These are phyloP conservation scores for Psix sp. DNA, from an alignment of 1,140 invertebrate genomes.

Conservation along the genomic window DNA sequence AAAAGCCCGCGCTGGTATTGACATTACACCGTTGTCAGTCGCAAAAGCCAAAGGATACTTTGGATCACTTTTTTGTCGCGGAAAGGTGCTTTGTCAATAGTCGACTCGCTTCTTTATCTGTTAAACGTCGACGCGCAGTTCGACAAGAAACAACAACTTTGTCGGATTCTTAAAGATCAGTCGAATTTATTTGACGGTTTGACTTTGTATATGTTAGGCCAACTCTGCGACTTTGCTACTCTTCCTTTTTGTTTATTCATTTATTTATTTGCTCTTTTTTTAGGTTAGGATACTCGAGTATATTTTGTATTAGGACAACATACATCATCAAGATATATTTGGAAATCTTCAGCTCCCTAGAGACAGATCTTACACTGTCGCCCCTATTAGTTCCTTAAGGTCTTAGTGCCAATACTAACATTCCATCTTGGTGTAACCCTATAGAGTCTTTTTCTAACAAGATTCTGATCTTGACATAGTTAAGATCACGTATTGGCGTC, in stretches of 20 bases:
- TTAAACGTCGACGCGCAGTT: constrained; percentile 5
- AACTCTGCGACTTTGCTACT: too few relatives aligned
- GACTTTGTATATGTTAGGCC: too few relatives aligned
- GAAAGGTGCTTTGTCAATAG: constrained; percentile 27
- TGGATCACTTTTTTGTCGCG: constrained; percentile 16
- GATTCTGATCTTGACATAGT: constrained; percentile 66
- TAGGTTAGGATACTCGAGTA: too few relatives aligned
- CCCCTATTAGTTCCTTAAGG: constrained; percentile 17
- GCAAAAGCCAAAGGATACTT: constrained; percentile 16
- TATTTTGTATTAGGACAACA: background rate
- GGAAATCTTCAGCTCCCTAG: constrained; percentile 62
- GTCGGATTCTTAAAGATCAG: constrained; percentile 21
- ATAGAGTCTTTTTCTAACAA: constrained; percentile 63
- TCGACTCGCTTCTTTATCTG: constrained; percentile 29
- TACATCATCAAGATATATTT: constrained; percentile 52
- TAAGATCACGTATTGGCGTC: constrained; percentile 68
- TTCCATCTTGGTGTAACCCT: constrained; percentile 58
- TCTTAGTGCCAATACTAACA: constrained; percentile 70
- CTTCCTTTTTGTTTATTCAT: too few relatives aligned
- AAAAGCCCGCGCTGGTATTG: constrained; percentile 47
- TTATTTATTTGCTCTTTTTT: too few relatives aligned
- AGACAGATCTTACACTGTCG: constrained; percentile 57
- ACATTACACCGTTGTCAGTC: constrained; percentile 43
- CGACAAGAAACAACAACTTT: constrained; percentile 30
- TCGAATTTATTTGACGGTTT: constrained; percentile 33